Evolutionary conservation across 2,113 vertebrate genomes (phyloP), one percentile per base, ranked within the genome.

Genomic region (Larimichthys crocea): DNA sequence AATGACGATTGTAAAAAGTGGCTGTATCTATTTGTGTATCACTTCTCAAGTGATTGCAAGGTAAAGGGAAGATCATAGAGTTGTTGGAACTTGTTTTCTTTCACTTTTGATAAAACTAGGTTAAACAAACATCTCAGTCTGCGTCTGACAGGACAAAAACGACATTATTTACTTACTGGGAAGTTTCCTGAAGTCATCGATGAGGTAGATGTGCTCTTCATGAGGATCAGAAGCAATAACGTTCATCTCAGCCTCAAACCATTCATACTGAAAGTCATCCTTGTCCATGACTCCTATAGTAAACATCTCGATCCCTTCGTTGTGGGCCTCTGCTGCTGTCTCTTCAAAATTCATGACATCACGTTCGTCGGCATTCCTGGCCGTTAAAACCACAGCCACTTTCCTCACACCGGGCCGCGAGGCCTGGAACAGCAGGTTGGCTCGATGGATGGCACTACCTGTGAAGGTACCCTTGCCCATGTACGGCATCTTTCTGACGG

Each of bases 401-500:
- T 95, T 97, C 86, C 95, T 93, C 0, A 96, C 90, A 0, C 95
- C 94, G 0, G 90, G 94, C 10, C 94, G 90, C 0, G 96, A 92
- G 0, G 82, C 84, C 72, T 82, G 79, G 53, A 98, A 96, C 19
- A 96, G 70, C 31, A 46, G 71, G 9, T 91, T 92, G 80, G 97
- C 94, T 15, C 79, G 86, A 0, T 88, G 93, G 68, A 97, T 92
- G 35, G 97, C 97, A 0, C 94, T 95, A 57, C 95, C 97, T 0
- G 95, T 97, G 77, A 94, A 97, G 0, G 96, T 97, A 59, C 96
- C 96, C 90, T 98, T 95, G 0, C 97, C 96, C 1, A 97, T 85
- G 71, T 96, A 98, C 1, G 91, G 88, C 96, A 97, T 97, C 50
- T 35, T 76, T 69, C 96, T 94, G 20, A 97, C 86, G 0, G 94